Percentiles rank a stretch among this genome's conserved stretches.
Evolutionary conservation across 2,888 invertebrate genomes (phyloP).

Genomic region (Xanthorhoe designata): DNA sequence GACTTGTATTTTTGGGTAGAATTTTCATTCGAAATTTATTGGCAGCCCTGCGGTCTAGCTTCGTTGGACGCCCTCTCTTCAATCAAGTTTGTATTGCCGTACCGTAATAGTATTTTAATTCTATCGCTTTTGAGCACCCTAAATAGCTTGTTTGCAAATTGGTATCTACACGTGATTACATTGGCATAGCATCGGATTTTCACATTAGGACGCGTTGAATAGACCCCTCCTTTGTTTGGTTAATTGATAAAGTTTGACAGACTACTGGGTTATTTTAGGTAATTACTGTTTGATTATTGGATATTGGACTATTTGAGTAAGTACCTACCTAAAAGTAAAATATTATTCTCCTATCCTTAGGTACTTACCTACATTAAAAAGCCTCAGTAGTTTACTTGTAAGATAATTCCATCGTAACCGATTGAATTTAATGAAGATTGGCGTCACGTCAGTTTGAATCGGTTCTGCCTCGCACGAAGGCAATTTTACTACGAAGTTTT

Average conservation of each 20-base stretch:
- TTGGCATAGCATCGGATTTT: constrained; percentile 51
- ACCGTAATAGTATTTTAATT: constrained; percentile 84
- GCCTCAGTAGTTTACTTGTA: not conserved
- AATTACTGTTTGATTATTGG: constrained; percentile 2
- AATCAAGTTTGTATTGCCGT: constrained; percentile 77
- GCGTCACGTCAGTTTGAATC: constrained; percentile 43
- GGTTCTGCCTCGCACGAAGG: constrained; percentile 61
- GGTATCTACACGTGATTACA: constrained; percentile 59
- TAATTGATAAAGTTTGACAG: constrained; percentile 48
- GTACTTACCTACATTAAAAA: not conserved
- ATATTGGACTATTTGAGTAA: not conserved
- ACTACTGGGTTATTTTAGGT: constrained; percentile 15
- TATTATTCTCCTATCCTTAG: too few relatives aligned
- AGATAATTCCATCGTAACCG: constrained; percentile 16
- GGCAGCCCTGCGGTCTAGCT: constrained; percentile 32
- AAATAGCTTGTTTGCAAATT: constrained; percentile 77
- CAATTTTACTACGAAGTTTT: constrained; percentile 43
- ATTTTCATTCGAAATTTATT: constrained; percentile 15
- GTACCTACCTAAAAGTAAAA: too few relatives aligned
- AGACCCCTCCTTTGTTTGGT: constrained; percentile 35
- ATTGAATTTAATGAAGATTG: constrained; percentile 33
- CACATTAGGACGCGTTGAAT: constrained; percentile 45
- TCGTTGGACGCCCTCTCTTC: constrained; percentile 54
- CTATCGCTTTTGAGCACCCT: constrained; percentile 76
- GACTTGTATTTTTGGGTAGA: not conserved